Evolutionary conservation across 2,113 vertebrate species (phyloP), one percentile per base, ranked within the genome.

Genomic region (Grammomys dolichurus): DNA sequence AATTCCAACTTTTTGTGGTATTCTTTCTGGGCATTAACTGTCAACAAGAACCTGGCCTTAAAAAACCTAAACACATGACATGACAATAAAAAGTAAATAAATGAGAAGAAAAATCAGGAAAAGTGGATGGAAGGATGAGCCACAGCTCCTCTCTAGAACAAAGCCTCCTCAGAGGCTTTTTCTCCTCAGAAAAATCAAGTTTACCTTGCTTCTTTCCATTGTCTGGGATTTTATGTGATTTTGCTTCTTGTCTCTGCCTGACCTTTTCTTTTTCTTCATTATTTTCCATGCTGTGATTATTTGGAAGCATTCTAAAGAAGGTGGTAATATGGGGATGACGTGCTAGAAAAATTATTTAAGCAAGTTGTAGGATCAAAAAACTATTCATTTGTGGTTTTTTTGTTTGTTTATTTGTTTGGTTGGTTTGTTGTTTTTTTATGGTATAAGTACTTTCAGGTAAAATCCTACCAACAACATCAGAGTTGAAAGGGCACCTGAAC

Each of bases 201-300:
- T n/a, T 40, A 10, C 56, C 48, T 94, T 76, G 1, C 33, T 95
- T 88, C 63, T 97, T 77, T 94, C 87, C 65, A 92, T 92, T 97
- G 70, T 96, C 70, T 78, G 43, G 31, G 6, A 33, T 75, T 43
- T 63, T 80, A 56, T 67, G 48, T 0, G 6, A 11, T 20, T 11
- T 82, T 51, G 17, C 7, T 56, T 73, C 60, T 54, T 43, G 67
- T 63, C 4, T 43, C 91, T 85, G 22, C 4, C 67, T 95, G 46
- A 65, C 81, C 7, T 78, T 94, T 92, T 65, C 63, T 70, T 51
- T 75, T 65, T 65, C 22, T 78, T 43, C 4, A 70, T 19, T n/a
- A 2, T 87, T 82, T 92, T 65, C 22, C 54, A 89, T 60, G 84
- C 56, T 77, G 54, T 70, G 65, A 65, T 36, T 90, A 65, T 87